A percentile compares a stretch with the other conserved stretches of the same genome.
These are phyloP conservation scores for Montipora cactus DNA, from an alignment of 64 coral and sea anemone genomes.

Conservation along the genomic window DNA sequence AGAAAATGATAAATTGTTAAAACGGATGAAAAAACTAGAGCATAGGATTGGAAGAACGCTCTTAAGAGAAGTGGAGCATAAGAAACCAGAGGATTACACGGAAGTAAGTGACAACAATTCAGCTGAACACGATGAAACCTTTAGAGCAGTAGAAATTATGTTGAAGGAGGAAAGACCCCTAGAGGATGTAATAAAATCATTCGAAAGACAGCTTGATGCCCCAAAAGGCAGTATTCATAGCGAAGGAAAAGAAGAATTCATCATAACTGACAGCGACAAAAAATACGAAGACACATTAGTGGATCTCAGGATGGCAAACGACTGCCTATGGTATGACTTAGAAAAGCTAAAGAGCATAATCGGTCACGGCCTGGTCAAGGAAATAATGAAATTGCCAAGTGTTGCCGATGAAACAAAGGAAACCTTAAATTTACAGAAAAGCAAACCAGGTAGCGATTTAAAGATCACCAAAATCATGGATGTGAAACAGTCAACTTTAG, in stretches of 20 bases:
- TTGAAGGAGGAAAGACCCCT: conserved; percentile 1
- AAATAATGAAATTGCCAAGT: conserved; percentile 10
- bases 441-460: background rate
- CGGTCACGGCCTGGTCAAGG: conserved; percentile 20
- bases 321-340: conserved; percentile 2
- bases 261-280: conserved; percentile 27
- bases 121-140: background rate
- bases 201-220: conserved; percentile 27
- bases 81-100: background rate
- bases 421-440: background rate
- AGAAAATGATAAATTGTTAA: background rate
- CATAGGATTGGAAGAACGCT: conserved; percentile 47
- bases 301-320: conserved; percentile 50
- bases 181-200: conserved; percentile 20
- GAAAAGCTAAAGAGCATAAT: conserved; percentile 2
- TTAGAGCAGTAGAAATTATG: background rate
- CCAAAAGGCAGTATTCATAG: background rate
- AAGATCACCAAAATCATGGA: conserved; percentile 60
- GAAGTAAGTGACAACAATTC: background rate
- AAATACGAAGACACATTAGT: conserved; percentile 60
- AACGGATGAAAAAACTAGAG: conserved; percentile 21
- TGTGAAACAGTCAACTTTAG: conserved; percentile 15
- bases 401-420: background rate
- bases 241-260: conserved; percentile 3
- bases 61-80: background rate